Evolutionary conservation across 2,113 vertebrate species (phyloP).

Genomic region (Grallaria varia): DNA sequence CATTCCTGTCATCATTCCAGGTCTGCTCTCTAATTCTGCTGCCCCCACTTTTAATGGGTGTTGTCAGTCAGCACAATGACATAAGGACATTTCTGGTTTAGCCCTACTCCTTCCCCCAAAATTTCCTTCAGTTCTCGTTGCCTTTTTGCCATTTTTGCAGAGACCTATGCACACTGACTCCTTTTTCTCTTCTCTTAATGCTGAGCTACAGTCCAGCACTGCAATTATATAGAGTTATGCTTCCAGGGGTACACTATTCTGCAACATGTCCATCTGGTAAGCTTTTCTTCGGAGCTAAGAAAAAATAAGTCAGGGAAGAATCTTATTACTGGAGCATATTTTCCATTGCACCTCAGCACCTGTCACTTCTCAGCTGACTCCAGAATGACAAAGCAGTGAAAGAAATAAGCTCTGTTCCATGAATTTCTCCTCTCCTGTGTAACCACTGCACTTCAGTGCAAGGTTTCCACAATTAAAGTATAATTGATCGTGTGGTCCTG

Average conservation of each 20-base stretch:
- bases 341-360: background rate
- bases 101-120: background rate
- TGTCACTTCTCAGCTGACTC: background rate
- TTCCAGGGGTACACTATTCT: background rate
- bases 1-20: background rate
- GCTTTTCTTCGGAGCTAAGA: background rate
- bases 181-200: background rate
- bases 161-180: background rate
- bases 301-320: background rate
- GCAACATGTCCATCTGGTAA: background rate
- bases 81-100: background rate
- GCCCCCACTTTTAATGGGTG: accelerated
- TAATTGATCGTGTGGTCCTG: background rate
- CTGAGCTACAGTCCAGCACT: background rate
- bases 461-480: background rate
- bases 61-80: background rate
- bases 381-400: background rate
- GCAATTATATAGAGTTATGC: accelerated
- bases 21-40: background rate
- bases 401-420: background rate
- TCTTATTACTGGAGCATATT: background rate
- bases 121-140: background rate
- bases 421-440: background rate
- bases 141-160: background rate
- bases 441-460: background rate